phyloP scores from a whole-genome alignment of 2,797 vertebrate species.

The Dipus sagitta region DNA sequence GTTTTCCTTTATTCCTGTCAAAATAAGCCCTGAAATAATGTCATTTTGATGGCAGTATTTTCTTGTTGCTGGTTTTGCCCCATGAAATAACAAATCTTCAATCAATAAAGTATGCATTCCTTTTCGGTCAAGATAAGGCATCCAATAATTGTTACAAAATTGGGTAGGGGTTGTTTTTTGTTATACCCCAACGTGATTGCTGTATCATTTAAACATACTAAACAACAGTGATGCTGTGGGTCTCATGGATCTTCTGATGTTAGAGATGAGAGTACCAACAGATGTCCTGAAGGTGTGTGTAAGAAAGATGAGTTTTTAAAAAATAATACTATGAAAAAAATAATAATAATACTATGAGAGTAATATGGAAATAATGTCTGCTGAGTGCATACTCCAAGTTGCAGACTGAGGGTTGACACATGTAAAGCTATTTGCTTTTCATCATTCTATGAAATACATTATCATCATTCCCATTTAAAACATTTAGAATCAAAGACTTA shows the following conservation, averaged over 20 bases:
- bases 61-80: neutral
- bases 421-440: neutral
- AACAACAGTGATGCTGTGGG: neutral
- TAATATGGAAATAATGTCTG: neutral
- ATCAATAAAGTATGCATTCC: constrained; percentile 28
- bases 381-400: neutral
- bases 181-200: neutral
- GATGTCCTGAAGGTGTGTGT: neutral
- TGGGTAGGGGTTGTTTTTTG: neutral
- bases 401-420: neutral
- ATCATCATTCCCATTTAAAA: neutral
- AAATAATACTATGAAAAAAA: constrained; percentile 4
- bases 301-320: constrained; percentile 9
- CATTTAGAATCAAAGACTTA: neutral
- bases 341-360: neutral
- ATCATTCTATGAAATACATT: neutral
- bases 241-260: neutral
- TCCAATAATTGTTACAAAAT: constrained; percentile 11
- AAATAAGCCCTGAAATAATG: constrained; percentile 44
- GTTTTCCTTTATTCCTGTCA: constrained; percentile 6
- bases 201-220: neutral
- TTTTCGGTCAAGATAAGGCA: constrained; percentile 36
- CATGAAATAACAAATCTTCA: constrained; percentile 38
- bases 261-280: neutral
- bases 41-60: constrained; percentile 18